Conservation (phyloP, 2,797 vertebrate species). For the Lacerta viridis region DNA sequence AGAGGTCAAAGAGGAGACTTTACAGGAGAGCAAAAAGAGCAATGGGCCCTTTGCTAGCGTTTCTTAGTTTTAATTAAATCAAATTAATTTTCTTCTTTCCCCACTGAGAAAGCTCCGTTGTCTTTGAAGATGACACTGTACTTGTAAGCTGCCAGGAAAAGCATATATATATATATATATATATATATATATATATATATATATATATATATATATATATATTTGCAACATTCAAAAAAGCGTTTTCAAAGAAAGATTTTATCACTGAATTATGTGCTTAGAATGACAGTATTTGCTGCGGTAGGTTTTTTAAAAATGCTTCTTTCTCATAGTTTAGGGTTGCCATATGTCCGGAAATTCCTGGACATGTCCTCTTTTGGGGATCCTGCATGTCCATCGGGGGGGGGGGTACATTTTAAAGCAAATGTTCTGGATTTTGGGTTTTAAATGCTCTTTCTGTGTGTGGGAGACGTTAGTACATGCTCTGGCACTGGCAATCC, state of each 20-base stretch:
- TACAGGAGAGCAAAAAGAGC: neutral
- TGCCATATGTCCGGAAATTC: too few species aligned
- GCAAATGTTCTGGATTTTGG: too few species aligned
- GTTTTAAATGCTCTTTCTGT: too few species aligned
- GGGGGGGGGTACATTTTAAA: too few species aligned
- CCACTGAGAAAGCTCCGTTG: neutral
- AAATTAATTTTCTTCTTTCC: neutral
- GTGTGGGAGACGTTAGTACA: too few species aligned
- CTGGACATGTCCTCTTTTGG: too few species aligned
- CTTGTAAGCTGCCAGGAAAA: neutral
- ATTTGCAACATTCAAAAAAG: neutral
- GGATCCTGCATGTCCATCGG: too few species aligned
- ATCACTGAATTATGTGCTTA: neutral
- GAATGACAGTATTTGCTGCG: neutral
- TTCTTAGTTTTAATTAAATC: constrained; percentile 8
- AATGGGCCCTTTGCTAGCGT: neutral
- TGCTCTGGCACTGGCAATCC: too few species aligned
- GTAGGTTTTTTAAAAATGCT: neutral
- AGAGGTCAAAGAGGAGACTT: neutral
- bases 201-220: too few species aligned
- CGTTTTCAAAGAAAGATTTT: constrained; percentile 12
- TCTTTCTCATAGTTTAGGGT: neutral
- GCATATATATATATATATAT: neutral
- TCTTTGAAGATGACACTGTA: neutral
- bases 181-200: too few species aligned